These are phyloP conservation scores for Calliphora vicina DNA, from an alignment of 1,140 invertebrate species.

Conservation along the genomic window DNA sequence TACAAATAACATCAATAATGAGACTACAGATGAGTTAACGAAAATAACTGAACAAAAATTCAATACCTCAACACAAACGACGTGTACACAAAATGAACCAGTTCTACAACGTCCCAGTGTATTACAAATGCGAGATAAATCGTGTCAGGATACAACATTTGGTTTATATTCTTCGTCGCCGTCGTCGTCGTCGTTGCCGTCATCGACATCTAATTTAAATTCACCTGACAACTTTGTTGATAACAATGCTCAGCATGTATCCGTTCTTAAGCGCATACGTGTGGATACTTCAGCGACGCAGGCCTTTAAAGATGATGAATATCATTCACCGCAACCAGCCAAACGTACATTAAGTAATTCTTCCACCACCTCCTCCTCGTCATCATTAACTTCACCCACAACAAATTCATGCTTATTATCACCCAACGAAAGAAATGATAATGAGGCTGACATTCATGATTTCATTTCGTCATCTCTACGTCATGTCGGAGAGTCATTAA, in stretches of 20 bases:
- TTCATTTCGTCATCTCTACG: constrained; percentile 49
- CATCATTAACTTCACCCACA: neutral
- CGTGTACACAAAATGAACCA: neutral
- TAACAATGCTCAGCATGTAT: neutral
- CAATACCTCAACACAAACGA: neutral
- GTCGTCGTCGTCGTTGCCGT: neutral
- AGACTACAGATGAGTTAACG: constrained; percentile 42
- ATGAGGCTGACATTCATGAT: constrained; percentile 40
- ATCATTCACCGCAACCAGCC: neutral
- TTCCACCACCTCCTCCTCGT: neutral
- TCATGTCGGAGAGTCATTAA: constrained; percentile 46
- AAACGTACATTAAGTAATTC: neutral
- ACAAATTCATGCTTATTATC: neutral
- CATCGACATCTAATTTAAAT: neutral
- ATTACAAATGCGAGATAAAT: constrained; percentile 23
- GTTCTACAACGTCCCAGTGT: constrained; percentile 22
- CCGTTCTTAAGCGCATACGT: constrained; percentile 37
- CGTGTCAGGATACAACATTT: neutral
- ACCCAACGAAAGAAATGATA: neutral
- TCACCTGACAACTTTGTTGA: neutral
- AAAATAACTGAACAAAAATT: constrained; percentile 30
- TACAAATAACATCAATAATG: constrained; percentile 45
- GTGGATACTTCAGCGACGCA: neutral
- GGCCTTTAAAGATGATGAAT: neutral
- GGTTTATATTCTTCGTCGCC: neutral